phyloP scores from a whole-genome alignment of 2,888 invertebrate genomes.

The Blastobasis adustella region DNA sequence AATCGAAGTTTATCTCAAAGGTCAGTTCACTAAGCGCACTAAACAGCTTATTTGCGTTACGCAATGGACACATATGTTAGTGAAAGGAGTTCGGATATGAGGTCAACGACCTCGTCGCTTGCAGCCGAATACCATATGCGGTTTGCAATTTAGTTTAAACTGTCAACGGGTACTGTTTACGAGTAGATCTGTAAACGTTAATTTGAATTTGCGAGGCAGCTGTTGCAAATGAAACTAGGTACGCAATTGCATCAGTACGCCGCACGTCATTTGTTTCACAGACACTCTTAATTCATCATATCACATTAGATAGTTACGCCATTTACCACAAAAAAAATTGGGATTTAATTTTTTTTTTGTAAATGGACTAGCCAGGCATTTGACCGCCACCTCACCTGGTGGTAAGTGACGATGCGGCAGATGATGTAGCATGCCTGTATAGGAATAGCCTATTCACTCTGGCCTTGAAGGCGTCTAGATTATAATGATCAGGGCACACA shows the following conservation, averaged over 20 bases:
- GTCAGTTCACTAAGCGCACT: slow-evolving; percentile 32
- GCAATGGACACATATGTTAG: slow-evolving; percentile 38
- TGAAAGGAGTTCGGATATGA: slow-evolving; percentile 38
- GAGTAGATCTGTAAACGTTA: too few species aligned
- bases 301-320: too few species aligned
- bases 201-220: slow-evolving; percentile 1
- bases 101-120: slow-evolving; percentile 36
- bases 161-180: too few species aligned
- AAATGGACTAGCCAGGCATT: too few species aligned
- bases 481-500: too few species aligned
- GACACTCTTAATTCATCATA: neutral
- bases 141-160: slow-evolving; percentile 11
- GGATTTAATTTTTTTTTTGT: too few species aligned
- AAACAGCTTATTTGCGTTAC: slow-evolving; percentile 32
- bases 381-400: too few species aligned
- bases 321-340: too few species aligned
- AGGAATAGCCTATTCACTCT: too few species aligned
- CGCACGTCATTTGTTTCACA: neutral
- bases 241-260: neutral
- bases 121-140: slow-evolving; percentile 21
- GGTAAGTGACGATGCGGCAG: too few species aligned
- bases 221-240: neutral
- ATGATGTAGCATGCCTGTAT: too few species aligned
- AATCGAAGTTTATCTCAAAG: slow-evolving; percentile 30
- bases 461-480: too few species aligned